A percentile compares a stretch with the other conserved stretches of the same genome.
Evolutionary conservation across 2,113 vertebrate genomes (phyloP).

Genomic region (Emberiza fucata): DNA sequence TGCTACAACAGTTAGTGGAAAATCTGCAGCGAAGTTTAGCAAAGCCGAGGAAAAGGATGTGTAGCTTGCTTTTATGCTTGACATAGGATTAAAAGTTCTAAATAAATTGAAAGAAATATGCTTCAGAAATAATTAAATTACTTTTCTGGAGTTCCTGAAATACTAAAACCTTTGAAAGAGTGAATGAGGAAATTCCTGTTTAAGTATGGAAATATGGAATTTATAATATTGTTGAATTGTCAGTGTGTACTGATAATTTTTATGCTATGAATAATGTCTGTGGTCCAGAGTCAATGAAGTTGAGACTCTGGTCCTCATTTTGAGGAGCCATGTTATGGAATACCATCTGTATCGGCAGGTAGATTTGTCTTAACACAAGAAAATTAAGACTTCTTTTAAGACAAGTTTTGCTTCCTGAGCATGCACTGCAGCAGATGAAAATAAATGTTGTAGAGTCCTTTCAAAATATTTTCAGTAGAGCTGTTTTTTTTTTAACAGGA

Average conservation of each 20-base stretch:
- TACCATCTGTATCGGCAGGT: neutral
- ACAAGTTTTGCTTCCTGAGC: neutral
- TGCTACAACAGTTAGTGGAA: neutral
- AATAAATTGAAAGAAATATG: neutral
- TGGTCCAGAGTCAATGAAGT: neutral
- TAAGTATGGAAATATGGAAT: neutral
- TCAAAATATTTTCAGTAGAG: neutral
- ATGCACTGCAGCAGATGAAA: neutral
- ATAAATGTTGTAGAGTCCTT: neutral
- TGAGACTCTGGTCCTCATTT: neutral
- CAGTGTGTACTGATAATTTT: neutral
- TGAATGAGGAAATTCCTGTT: neutral
- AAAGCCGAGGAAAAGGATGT: neutral
- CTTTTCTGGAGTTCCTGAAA: neutral
- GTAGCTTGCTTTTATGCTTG: neutral
- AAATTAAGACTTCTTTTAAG: neutral
- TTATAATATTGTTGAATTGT: neutral
- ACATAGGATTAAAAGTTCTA: neutral
- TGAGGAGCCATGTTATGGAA: neutral
- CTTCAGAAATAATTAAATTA: neutral
- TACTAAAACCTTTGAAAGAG: neutral
- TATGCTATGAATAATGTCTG: neutral
- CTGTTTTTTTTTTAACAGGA: neutral
- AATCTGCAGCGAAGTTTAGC: neutral
- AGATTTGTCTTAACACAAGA: neutral